phyloP scores from a whole-genome alignment of 2,888 invertebrate species.

The Melipona beecheii region DNA sequence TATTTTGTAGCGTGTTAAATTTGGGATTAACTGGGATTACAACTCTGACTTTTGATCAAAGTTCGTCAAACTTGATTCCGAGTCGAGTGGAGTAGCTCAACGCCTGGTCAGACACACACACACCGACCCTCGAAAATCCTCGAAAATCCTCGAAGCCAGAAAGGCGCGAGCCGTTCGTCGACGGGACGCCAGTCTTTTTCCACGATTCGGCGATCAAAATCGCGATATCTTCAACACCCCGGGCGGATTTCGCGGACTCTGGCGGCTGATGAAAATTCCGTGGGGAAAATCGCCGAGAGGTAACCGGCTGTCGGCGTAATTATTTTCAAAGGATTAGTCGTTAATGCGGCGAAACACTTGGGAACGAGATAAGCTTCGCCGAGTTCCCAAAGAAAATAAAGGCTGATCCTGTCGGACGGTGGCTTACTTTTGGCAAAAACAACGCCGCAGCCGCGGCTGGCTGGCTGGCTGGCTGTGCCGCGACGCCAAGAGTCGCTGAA shows the following conservation, averaged over 20 bases:
- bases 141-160: no score
- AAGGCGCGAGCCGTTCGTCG: no score
- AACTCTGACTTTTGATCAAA: no score
- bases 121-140: not conserved
- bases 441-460: conserved; percentile 49
- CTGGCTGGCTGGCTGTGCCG: not conserved
- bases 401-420: conserved; percentile 57
- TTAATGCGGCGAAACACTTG: conserved; percentile 70
- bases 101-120: not conserved
- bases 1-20: no score
- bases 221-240: no score
- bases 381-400: conserved; percentile 74
- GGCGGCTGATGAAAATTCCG: not conserved
- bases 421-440: conserved; percentile 71
- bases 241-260: not conserved
- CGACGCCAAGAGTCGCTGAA: conserved; percentile 45
- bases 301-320: conserved; percentile 47
- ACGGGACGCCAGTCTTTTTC: no score
- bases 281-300: not conserved
- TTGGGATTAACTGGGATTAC: no score
- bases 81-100: not conserved
- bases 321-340: conserved; percentile 69
- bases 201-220: no score
- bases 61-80: not conserved
- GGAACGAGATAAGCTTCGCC: conserved; percentile 73